Conservation (phyloP, 2,888 invertebrate genomes). For the Trimorus sp. region DNA sequence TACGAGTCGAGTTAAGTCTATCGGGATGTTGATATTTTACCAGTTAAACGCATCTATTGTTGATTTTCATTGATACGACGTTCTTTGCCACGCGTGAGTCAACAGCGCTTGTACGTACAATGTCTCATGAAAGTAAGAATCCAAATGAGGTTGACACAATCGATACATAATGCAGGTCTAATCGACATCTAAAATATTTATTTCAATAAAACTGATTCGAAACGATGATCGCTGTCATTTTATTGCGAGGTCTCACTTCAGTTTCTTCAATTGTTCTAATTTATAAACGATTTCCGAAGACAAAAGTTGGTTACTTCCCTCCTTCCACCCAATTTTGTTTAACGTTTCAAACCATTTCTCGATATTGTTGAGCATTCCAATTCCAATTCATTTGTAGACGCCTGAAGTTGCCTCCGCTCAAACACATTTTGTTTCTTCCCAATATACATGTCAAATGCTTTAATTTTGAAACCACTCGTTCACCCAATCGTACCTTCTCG, state of each 20-base stretch:
- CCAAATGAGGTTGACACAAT: conserved; percentile 53
- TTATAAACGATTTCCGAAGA: too few relatives aligned
- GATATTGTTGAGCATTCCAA: too few relatives aligned
- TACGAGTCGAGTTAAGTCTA: conserved; percentile 23
- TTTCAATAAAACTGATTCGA: conserved; percentile 56
- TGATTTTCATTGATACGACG: conserved; percentile 36
- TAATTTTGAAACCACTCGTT: conserved; percentile 28
- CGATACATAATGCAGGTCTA: conserved; percentile 46
- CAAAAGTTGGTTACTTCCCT: too few relatives aligned
- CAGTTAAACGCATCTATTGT: conserved; percentile 41
- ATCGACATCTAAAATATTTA: conserved; percentile 52
- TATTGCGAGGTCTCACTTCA: conserved; percentile 3
- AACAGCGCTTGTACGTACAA: conserved; percentile 51
- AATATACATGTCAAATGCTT: conserved; percentile 13
- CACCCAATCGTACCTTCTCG: conserved; percentile 23
- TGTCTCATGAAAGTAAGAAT: conserved; percentile 50
- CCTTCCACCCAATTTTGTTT: too few relatives aligned
- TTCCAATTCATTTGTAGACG: neutral
- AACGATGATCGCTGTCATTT: conserved; percentile 1
- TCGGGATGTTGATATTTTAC: conserved; percentile 41
- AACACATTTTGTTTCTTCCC: conserved; percentile 28
- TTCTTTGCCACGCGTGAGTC: conserved; percentile 54
- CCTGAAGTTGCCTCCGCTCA: conserved; percentile 19
- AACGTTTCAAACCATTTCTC: neutral
- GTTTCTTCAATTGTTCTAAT: neutral